phyloP scores from a whole-genome alignment of 2,888 invertebrate species.

The Xestoiulus laeticollis region DNA sequence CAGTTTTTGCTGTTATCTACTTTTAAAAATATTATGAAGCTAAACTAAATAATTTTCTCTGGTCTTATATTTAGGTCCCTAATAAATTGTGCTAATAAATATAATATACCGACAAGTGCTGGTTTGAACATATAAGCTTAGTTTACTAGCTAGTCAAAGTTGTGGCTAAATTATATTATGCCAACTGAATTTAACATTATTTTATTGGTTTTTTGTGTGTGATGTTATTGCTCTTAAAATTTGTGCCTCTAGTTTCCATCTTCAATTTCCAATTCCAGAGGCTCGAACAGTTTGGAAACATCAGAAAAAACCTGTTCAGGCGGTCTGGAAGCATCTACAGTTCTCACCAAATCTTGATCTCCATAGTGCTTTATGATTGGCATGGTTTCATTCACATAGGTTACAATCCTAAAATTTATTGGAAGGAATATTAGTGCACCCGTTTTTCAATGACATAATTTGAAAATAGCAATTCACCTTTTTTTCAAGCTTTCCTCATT shows the following conservation, averaged over 20 bases:
- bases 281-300: constrained; percentile 49
- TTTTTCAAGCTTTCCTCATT: constrained; percentile 88
- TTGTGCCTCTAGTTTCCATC: neutral
- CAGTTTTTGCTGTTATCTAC: too few relatives aligned
- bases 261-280: constrained; percentile 4
- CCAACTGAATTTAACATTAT: neutral
- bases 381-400: constrained; percentile 84
- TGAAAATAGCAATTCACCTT: constrained; percentile 54
- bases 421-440: neutral
- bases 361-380: constrained; percentile 89
- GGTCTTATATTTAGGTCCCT: neutral
- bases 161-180: neutral
- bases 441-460: neutral
- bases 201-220: neutral
- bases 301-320: constrained; percentile 71
- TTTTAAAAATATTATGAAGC: neutral
- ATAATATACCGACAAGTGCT: neutral
- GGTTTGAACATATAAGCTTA: neutral
- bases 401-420: constrained; percentile 73
- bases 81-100: neutral
- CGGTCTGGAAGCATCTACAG: constrained; percentile 76
- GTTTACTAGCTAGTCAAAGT: neutral
- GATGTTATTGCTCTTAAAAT: neutral
- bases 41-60: neutral
- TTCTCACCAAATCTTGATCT: constrained; percentile 74